Base-by-base conservation (phyloP, 2,888 invertebrate genomes). In the Eretmocerus hayati region DNA sequence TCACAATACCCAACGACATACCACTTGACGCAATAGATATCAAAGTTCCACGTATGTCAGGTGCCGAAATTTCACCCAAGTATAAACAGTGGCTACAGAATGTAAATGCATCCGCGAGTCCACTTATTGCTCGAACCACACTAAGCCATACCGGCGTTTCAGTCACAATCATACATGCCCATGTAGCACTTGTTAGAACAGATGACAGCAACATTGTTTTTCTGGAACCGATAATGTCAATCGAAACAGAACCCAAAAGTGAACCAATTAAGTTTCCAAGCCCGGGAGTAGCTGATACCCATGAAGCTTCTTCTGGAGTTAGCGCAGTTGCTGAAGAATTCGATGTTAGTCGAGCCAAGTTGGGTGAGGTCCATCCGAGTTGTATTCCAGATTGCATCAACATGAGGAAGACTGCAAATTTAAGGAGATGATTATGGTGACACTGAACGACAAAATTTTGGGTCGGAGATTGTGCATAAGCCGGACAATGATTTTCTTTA, bases 11-110 rank as follows among this genome's bases (percentile, higher is more conserved):
- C 0, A 64, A 32, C 0, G 62, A 59, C 18, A 61, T 42, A 1
- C 65, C 67, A 22, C 59, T 62, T 30, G 61, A 56, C 26, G 63
- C 59, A 2, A 65, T 15, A 1, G 60, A 52, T 0, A 67, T 61
- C 16, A 69, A 31, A 0, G 64, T 59, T 1, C 66, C 65, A 1
- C 66, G 62, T 2, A 66, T 59, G 13, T 43, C 50, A 1, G 64
- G 55, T 20, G 46, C 32, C 5, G 64, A 59, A 46, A 65, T 60
- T 46, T 66, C 66, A 5, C 64, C 62, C 11, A 65, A 49, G 52
- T 56, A 65, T 11, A 66, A 41, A 2, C 66, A 59, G 49, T 60
- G 63, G 13, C 61, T 56, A 46, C 56, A 55, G 47, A 59, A 60
- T 26, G 59, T 56, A 50, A 57, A 60, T 21, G 58, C 58, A 50